phyloP scores from a whole-genome alignment of 2,797 vertebrate species.

The Pelobates cultripes region DNA sequence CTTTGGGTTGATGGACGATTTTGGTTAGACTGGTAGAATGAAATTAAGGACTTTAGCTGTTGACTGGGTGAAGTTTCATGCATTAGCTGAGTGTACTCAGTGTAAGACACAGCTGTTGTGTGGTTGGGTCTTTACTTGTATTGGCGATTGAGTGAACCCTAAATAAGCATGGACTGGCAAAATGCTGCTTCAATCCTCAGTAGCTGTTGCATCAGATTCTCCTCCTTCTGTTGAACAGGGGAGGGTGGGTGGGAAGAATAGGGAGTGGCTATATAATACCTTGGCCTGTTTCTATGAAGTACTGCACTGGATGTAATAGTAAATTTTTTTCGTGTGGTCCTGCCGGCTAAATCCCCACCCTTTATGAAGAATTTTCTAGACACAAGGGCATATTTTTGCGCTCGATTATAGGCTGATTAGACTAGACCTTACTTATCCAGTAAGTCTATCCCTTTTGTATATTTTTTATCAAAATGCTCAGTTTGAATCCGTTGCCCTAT shows the following conservation, averaged over 20 bases:
- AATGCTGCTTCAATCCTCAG: conserved; percentile 29
- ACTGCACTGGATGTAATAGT: background rate
- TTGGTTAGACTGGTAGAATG: background rate
- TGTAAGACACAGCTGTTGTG: background rate
- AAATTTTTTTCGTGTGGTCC: background rate
- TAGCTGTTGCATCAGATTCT: conserved; percentile 47
- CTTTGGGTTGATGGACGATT: background rate
- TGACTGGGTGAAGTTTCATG: background rate
- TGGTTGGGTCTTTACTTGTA: background rate
- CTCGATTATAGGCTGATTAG: too few species aligned
- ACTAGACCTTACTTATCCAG: too few species aligned
- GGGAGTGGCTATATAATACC: conserved; percentile 38
- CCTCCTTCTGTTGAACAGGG: conserved; percentile 5
- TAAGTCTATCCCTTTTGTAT: too few species aligned
- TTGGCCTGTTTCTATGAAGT: conserved; percentile 5
- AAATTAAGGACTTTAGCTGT: too few species aligned
- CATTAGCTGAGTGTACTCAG: too few species aligned
- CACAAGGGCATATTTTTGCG: background rate
- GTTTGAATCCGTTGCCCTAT: too few species aligned
- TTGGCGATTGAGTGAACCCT: background rate
- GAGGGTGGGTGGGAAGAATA: background rate
- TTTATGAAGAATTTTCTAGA: conserved; percentile 37
- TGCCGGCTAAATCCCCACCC: background rate
- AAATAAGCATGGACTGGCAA: background rate
- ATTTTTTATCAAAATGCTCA: too few species aligned